phyloP scores from a whole-genome alignment of 2,888 invertebrate species.

The Caenorhabditis drosophilae region DNA sequence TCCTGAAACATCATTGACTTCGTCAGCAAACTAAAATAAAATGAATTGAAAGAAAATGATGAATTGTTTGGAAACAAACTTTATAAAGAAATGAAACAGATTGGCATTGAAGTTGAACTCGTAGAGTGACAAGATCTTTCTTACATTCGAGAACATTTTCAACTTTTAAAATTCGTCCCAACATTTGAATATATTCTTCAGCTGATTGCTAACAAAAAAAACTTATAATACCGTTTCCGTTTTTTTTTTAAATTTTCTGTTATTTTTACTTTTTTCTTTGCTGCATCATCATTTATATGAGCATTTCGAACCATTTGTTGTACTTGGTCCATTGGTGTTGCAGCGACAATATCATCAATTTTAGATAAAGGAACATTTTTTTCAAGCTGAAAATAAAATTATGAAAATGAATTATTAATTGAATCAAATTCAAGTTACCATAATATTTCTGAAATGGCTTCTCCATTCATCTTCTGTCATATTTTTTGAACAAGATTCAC shows the following conservation, averaged over 20 bases:
- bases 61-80: slow-evolving; percentile 3
- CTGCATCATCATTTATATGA: slow-evolving; percentile 15
- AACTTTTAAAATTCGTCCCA: slow-evolving; percentile 15
- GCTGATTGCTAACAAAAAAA: slow-evolving; percentile 9
- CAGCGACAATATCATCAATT: slow-evolving; percentile 13
- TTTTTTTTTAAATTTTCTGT: no score
- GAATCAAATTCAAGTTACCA: no score
- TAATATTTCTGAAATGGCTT: slow-evolving; percentile 14
- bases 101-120: slow-evolving; percentile 27
- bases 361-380: slow-evolving; percentile 9
- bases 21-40: slow-evolving; percentile 22
- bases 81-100: slow-evolving; percentile 22
- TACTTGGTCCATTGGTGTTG: slow-evolving; percentile 12
- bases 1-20: slow-evolving; percentile 12
- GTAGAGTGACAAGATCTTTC: slow-evolving; percentile 22
- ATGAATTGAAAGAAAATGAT: not conserved
- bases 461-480: slow-evolving; percentile 20
- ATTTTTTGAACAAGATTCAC: slow-evolving; percentile 7
- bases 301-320: slow-evolving; percentile 21
- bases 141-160: slow-evolving; percentile 28
- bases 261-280: slow-evolving; percentile 10
- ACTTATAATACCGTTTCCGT: no score
- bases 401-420: no score
- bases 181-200: slow-evolving; percentile 7
- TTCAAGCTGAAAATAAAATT: slow-evolving; percentile 15